Percentiles rank a stretch among this genome's conserved stretches.
Evolutionary conservation across 1,140 invertebrate genomes (phyloP).

Genomic region (Brachionus manjavacas): DNA sequence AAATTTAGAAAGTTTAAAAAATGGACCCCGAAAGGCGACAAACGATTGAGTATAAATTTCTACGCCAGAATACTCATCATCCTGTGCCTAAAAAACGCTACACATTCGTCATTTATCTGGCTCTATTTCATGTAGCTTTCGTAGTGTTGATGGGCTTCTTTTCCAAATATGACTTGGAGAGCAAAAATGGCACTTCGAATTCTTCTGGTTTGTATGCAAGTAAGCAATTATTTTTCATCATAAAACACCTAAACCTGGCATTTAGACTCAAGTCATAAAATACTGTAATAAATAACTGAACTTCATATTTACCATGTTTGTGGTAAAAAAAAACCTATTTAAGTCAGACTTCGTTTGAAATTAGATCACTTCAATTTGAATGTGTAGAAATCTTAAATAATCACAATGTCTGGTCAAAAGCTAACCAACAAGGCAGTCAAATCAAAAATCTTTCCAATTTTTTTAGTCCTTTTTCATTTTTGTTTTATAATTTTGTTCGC

Average conservation of each 20-base stretch:
- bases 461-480: constrained; percentile 9
- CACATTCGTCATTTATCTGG: neutral
- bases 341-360: neutral
- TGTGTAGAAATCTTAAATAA: neutral
- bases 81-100: constrained; percentile 23
- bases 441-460: constrained; percentile 29
- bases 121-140: constrained; percentile 19
- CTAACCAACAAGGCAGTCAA: neutral
- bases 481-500: constrained; percentile 40
- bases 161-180: neutral
- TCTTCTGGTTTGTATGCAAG: constrained; percentile 38
- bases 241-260: neutral
- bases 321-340: neutral
- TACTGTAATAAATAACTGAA: neutral
- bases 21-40: constrained; percentile 40
- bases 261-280: neutral
- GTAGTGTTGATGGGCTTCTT: constrained; percentile 27
- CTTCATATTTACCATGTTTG: neutral
- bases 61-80: constrained; percentile 38
- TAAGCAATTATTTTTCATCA: neutral
- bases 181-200: neutral
- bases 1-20: constrained; percentile 25
- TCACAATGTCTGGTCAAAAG: neutral
- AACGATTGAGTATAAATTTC: constrained; percentile 41
- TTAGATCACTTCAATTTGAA: neutral